These are phyloP conservation scores for Gallinago stenura DNA, from an alignment of 2,797 vertebrate genomes.

Conservation along the genomic window DNA sequence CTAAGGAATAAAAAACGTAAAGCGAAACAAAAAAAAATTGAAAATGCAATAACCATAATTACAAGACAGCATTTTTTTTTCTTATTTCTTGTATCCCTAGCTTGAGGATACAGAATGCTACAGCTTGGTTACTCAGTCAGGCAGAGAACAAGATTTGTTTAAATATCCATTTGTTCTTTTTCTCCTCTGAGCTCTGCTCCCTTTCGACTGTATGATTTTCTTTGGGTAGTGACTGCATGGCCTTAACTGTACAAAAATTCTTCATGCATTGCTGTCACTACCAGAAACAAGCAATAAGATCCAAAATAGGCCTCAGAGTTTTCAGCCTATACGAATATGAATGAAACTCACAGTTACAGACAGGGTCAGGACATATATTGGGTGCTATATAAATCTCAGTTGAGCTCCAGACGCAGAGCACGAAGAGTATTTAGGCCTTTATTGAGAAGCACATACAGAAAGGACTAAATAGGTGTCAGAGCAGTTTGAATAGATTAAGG, in stretches of 20 bases:
- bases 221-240: background rate
- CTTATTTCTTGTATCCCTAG: background rate
- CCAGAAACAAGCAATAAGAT: background rate
- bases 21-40: background rate
- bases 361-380: background rate
- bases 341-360: background rate
- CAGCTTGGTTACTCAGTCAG: background rate
- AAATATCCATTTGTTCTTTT: background rate
- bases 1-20: background rate
- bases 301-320: background rate
- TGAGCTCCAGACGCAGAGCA: background rate
- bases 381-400: background rate
- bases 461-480: background rate
- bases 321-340: background rate
- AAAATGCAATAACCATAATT: background rate
- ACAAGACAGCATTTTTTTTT: background rate
- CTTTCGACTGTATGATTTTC: background rate
- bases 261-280: background rate
- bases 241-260: background rate
- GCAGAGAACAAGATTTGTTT: background rate
- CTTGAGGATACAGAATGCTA: background rate
- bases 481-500: background rate
- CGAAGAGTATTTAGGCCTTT: background rate
- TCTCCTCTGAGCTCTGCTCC: background rate
- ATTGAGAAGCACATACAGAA: background rate